Evolutionary conservation across 1,140 invertebrate genomes (phyloP), one percentile per base, ranked within the genome.

Genomic region (Meloidogyne hapla): DNA sequence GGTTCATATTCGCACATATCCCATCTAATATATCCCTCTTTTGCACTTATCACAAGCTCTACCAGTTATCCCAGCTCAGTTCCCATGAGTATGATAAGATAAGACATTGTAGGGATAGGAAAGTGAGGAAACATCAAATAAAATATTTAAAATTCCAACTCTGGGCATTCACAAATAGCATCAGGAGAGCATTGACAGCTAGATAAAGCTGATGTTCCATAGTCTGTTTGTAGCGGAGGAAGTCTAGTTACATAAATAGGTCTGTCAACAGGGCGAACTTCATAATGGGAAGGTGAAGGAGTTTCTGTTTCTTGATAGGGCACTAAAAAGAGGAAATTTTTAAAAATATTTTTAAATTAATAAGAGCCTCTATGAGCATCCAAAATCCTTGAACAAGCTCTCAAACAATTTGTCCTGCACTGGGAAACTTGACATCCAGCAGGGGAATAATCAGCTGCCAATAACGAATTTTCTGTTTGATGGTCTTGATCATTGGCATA

Each of bases 321-420:
- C 0, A 56, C 48, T 56, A n/a, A 56, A 56, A 56, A 21, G 18
- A 21, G 1, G 5, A 48, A 18, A 18, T 48, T 18, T 18, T 18
- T 18, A 18, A 48, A 0, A 12, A 4, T 42, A 15, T 45, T 21
- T 56, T 56, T 56, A 56, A n/a, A n/a, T n/a, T n/a, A n/a, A 6
- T 56, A 56, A 0, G n/a, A 56, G 8, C 67, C 38, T 69, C 25
- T 40, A 23, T 73, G 42, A 15, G 26, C 28, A 15, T 73, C 71
- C 61, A 73, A 61, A 61, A 73, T 73, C 38, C 71, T 33, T 28
- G 71, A 23, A 73, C 71, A 73, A 25, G 71, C 71, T 38, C 56
- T 21, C 21, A 73, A 64, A 61, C 71, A 73, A 21, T 73, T 73
- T 56, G 71, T 45, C 56, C 56, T 23, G 25, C 71, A 73, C 26